phyloP scores from a whole-genome alignment of 2,113 vertebrate genomes.

The Pseudorectes ferrugineus region DNA sequence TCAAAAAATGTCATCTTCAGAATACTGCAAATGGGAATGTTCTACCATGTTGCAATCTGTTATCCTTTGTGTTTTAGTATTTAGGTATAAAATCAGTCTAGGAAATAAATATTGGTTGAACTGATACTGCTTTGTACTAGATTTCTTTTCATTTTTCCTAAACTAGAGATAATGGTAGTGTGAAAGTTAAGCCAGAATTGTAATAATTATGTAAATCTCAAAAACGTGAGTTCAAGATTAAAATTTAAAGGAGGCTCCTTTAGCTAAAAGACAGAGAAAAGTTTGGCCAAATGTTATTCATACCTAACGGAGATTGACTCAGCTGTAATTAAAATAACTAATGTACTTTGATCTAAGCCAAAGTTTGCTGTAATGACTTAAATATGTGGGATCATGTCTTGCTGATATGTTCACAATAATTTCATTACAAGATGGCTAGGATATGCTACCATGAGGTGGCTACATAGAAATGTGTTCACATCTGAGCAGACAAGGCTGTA shows the following conservation, averaged over 20 bases:
- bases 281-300: constrained; percentile 21
- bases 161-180: not conserved
- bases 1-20: not conserved
- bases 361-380: not conserved
- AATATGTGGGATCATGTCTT: constrained; percentile 29
- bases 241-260: not conserved
- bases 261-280: not conserved
- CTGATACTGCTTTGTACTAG: not conserved
- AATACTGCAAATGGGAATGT: not conserved
- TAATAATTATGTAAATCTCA: not conserved
- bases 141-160: not conserved
- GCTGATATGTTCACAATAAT: constrained; percentile 14
- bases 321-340: constrained; percentile 54
- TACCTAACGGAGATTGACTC: constrained; percentile 27
- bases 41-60: not conserved
- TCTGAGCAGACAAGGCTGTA: constrained; percentile 9
- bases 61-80: not conserved
- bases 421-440: constrained; percentile 19
- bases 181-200: not conserved
- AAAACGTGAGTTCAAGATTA: not conserved
- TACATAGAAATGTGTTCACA: not conserved
- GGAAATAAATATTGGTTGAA: not conserved
- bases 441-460: constrained; percentile 19
- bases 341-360: constrained; percentile 24
- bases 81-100: not conserved